These are phyloP conservation scores for Rhynchotus rufescens DNA, from an alignment of 2,797 vertebrate species.

Conservation along the genomic window DNA sequence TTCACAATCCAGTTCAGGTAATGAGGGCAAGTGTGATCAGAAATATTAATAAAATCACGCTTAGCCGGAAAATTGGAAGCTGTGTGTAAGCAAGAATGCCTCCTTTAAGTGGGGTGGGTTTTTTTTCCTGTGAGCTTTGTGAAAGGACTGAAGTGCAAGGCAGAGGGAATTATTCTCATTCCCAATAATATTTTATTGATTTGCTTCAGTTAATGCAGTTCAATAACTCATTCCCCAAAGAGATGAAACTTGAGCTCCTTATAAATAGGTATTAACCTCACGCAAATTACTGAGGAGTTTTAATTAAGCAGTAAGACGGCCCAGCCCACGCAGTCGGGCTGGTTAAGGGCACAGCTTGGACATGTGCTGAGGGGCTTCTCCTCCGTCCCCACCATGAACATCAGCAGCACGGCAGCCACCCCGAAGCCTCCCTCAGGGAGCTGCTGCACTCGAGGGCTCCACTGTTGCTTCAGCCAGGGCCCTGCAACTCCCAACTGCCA, in stretches of 20 bases:
- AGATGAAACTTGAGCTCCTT: constrained; percentile 51
- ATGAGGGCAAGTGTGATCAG: neutral
- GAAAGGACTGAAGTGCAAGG: neutral
- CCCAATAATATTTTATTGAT: constrained; percentile 60
- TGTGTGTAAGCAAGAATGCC: accelerated
- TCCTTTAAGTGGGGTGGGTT: neutral
- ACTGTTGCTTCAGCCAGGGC: neutral
- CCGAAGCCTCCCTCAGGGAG: neutral
- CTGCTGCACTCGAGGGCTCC: neutral
- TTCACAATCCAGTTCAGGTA: neutral
- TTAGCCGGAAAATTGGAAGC: neutral
- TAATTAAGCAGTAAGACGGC: constrained; percentile 66
- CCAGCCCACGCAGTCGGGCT: constrained; percentile 3
- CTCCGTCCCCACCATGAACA: neutral
- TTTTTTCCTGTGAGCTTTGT: neutral
- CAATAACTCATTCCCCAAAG: constrained; percentile 46
- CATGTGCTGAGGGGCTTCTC: neutral
- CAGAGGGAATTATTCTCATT: constrained; percentile 6
- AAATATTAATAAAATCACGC: neutral
- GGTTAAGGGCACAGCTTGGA: constrained; percentile 56
- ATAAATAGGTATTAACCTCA: constrained; percentile 72
- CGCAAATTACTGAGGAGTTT: constrained; percentile 59
- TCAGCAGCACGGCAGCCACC: neutral
- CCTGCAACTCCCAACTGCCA: neutral
- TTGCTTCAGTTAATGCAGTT: constrained; percentile 27